Conservation (phyloP, 2,113 vertebrate species). For the Pelobates fuscus region DNA sequence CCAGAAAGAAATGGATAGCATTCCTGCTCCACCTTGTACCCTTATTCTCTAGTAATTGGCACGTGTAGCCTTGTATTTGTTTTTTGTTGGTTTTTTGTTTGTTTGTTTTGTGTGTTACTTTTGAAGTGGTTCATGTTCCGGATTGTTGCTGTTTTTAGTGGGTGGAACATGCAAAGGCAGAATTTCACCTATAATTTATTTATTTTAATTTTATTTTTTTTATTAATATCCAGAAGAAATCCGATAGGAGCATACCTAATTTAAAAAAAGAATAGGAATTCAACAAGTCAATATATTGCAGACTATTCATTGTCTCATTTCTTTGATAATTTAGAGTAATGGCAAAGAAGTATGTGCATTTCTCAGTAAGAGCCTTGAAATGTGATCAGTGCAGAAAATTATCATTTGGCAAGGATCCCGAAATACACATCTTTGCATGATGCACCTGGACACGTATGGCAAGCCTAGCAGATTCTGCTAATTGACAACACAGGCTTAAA, state of each 20-base stretch:
- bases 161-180: constrained; percentile 56
- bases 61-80: neutral
- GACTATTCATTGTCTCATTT: constrained; percentile 71
- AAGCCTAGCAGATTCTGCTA: constrained; percentile 83
- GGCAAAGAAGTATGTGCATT: constrained; percentile 54
- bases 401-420: constrained; percentile 76
- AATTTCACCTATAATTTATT: constrained; percentile 64
- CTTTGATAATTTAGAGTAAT: constrained; percentile 76
- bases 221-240: constrained; percentile 62
- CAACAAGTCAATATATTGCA: constrained; percentile 67
- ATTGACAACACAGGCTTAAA: constrained; percentile 88
- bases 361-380: constrained; percentile 70
- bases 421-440: constrained; percentile 74
- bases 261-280: constrained; percentile 59
- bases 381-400: constrained; percentile 73
- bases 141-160: constrained; percentile 59
- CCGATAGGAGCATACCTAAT: constrained; percentile 74
- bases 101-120: too few relatives aligned
- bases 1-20: too few relatives aligned
- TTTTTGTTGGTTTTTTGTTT: too few relatives aligned
- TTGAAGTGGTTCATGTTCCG: constrained; percentile 56
- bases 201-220: too few relatives aligned
- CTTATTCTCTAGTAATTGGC: neutral
- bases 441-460: constrained; percentile 83
- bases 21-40: neutral